Evolutionary conservation across 2,888 invertebrate genomes (phyloP).

Genomic region (Drosophila heteroneura): DNA sequence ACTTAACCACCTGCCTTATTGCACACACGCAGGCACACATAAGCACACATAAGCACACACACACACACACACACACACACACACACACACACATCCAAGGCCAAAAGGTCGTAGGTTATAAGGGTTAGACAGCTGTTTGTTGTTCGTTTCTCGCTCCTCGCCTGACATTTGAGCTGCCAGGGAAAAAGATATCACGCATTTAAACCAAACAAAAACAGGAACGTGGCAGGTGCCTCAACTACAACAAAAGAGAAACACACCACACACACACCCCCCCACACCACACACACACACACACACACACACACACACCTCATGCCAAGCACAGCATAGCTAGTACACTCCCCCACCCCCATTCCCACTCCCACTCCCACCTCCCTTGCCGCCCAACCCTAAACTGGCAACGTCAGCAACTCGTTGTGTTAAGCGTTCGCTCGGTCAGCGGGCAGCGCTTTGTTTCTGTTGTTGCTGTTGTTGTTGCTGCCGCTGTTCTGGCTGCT

Average conservation of each 20-base stretch:
- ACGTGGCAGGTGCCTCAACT: slow-evolving; percentile 15
- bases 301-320: background rate
- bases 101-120: slow-evolving; percentile 59
- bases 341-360: background rate
- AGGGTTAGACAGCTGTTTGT: slow-evolving; percentile 52
- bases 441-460: slow-evolving; percentile 4
- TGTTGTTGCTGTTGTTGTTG: slow-evolving; percentile 10
- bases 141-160: slow-evolving; percentile 7
- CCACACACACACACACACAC: background rate
- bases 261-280: background rate
- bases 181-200: slow-evolving; percentile 57
- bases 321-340: background rate
- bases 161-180: slow-evolving; percentile 55
- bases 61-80: background rate
- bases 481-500: slow-evolving; percentile 7
- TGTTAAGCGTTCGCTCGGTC: slow-evolving; percentile 29
- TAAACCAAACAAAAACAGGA: slow-evolving; percentile 28
- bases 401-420: slow-evolving; percentile 7
- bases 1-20: slow-evolving; percentile 15
- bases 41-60: background rate
- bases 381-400: background rate
- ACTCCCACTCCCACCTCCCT: background rate
- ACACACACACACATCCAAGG: background rate
- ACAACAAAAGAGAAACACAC: slow-evolving; percentile 1
- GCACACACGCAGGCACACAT: slow-evolving; percentile 6